phyloP scores from a whole-genome alignment of 2,113 vertebrate genomes.

The Tenrec ecaudatus region DNA sequence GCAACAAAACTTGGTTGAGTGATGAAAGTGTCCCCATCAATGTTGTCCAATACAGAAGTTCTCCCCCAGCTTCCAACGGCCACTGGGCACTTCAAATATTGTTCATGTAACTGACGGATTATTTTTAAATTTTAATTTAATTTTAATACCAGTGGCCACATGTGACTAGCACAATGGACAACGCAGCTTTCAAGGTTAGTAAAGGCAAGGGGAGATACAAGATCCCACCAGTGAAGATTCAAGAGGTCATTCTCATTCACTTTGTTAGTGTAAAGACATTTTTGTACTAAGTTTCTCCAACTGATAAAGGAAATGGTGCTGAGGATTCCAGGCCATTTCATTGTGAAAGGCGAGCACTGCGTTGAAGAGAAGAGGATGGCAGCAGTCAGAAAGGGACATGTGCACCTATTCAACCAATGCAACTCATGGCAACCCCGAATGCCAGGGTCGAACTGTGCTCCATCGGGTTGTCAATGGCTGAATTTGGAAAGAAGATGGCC shows the following conservation, averaged over 20 bases:
- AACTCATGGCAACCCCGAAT: no score
- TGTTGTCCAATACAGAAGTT: not conserved
- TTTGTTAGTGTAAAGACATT: not conserved
- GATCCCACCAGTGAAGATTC: not conserved
- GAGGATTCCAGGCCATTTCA: not conserved
- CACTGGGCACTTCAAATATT: not conserved
- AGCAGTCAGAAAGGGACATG: conserved; percentile 49
- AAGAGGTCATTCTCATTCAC: not conserved
- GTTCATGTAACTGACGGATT: not conserved
- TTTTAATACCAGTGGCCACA: not conserved
- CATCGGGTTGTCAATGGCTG: not conserved
- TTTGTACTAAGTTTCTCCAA: not conserved
- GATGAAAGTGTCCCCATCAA: no score
- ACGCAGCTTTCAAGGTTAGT: not conserved
- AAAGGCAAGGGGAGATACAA: not conserved
- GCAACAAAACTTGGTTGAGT: not conserved
- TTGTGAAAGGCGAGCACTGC: not conserved
- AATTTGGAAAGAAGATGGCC: not conserved
- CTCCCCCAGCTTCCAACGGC: not conserved
- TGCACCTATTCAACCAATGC: not conserved
- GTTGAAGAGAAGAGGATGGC: conserved; percentile 63
- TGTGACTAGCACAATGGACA: not conserved
- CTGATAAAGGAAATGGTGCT: not conserved
- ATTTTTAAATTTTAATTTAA: not conserved
- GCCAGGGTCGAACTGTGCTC: not conserved